A percentile compares a stretch with the other conserved stretches of the same genome.
These are phyloP conservation scores for Barnardius zonarius DNA, from an alignment of 2,113 vertebrate species.

Conservation along the genomic window DNA sequence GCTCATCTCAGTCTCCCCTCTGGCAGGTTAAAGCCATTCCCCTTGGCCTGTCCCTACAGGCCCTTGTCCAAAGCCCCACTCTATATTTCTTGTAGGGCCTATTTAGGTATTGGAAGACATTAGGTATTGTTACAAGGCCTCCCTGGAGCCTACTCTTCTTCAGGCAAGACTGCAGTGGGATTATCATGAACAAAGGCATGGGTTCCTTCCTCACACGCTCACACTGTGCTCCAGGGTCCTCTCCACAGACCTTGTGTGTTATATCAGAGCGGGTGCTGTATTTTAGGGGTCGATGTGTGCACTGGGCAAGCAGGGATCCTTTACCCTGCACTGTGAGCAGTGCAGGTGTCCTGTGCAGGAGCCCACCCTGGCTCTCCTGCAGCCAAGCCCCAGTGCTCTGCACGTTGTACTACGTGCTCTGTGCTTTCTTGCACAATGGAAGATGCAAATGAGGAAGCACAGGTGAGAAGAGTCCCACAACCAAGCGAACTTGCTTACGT, in stretches of 20 bases:
- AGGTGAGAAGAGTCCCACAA: neutral
- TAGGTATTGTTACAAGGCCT: neutral
- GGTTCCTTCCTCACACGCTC: neutral
- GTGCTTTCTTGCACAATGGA: conserved; percentile 14
- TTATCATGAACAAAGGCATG: accelerated
- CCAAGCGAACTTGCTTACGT: neutral
- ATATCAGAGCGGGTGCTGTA: accelerated
- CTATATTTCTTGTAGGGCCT: neutral
- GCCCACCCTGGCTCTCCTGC: neutral
- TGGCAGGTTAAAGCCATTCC: neutral
- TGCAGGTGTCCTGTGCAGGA: neutral
- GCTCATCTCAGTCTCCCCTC: neutral
- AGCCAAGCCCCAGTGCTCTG: neutral
- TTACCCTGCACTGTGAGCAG: neutral
- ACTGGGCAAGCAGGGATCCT: accelerated
- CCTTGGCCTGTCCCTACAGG: neutral
- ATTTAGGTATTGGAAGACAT: neutral
- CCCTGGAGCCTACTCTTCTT: neutral
- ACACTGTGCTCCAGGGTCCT: neutral
- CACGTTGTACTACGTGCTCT: neutral
- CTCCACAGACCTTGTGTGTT: neutral
- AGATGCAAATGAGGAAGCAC: neutral
- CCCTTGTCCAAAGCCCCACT: neutral
- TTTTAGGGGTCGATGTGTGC: neutral
- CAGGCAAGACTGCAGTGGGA: neutral